Percentiles rank a stretch among this genome's conserved stretches.
These are phyloP conservation scores for Pterocles gutturalis DNA, from an alignment of 2,113 vertebrate species.

Conservation along the genomic window DNA sequence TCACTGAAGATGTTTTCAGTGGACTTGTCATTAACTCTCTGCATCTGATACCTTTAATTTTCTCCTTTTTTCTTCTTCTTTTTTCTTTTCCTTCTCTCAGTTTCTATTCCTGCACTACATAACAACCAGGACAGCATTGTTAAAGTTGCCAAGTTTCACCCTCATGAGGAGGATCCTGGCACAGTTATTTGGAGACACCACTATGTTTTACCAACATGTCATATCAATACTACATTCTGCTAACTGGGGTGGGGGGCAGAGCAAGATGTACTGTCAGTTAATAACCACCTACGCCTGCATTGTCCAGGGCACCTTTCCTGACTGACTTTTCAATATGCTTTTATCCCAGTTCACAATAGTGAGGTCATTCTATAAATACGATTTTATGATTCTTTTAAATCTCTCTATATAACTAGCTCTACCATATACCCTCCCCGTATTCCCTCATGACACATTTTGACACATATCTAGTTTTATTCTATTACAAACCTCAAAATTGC, in stretches of 20 bases:
- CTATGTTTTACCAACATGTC: not conserved
- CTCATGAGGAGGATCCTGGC: not conserved
- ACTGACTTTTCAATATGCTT: not conserved
- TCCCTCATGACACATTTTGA: slow-evolving; percentile 28
- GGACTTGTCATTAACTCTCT: slow-evolving; percentile 75
- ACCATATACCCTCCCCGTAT: slow-evolving; percentile 10
- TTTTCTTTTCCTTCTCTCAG: not conserved
- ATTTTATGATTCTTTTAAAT: not conserved
- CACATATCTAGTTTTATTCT: slow-evolving; percentile 64
- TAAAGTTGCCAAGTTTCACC: not conserved
- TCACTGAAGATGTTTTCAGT: slow-evolving; percentile 36
- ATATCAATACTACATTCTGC: not conserved
- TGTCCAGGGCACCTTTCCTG: not conserved
- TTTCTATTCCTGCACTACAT: not conserved
- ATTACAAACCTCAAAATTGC: slow-evolving; percentile 95
- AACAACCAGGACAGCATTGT: not conserved
- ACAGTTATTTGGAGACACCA: not conserved
- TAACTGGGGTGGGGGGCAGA: not conserved
- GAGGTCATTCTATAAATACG: not conserved
- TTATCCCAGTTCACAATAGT: not conserved
- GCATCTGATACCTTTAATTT: slow-evolving; percentile 61
- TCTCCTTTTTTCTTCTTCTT: accelerated
- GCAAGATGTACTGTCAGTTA: not conserved
- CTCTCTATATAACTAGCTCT: not conserved
- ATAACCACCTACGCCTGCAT: not conserved